Percentiles rank a stretch among this genome's conserved stretches.
Conservation (phyloP, 2,113 vertebrate genomes). For the Hyla sarda region DNA sequence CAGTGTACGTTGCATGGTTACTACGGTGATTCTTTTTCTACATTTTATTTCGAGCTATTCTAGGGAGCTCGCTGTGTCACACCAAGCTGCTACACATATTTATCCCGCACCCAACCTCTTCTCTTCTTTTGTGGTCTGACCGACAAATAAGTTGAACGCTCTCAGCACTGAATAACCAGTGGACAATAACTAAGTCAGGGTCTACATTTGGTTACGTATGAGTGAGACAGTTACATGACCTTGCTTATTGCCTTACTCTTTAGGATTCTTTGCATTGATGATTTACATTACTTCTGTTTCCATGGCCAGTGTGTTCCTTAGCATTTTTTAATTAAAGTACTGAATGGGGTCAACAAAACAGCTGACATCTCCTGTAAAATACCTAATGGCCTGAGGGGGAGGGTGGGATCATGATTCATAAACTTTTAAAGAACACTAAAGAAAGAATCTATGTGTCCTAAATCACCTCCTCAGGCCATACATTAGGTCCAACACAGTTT, state of each 20-base stretch:
- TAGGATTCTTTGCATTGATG: neutral
- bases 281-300: neutral
- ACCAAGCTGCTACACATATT: conserved; percentile 46
- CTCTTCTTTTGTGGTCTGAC: conserved; percentile 19
- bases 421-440: neutral
- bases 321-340: neutral
- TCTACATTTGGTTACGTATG: neutral
- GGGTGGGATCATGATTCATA: neutral
- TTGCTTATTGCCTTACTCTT: neutral
- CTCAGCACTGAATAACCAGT: neutral
- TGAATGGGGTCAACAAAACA: neutral
- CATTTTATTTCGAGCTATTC: conserved; percentile 21
- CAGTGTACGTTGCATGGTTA: neutral
- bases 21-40: conserved; percentile 30
- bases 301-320: neutral
- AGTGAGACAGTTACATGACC: neutral
- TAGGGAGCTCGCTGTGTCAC: conserved; percentile 14
- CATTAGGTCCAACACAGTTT: neutral
- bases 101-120: conserved; percentile 9
- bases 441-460: neutral
- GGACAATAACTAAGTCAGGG: neutral
- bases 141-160: neutral
- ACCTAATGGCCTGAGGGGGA: neutral
- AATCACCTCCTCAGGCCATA: neutral
- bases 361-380: neutral